Evolutionary conservation across 2,113 vertebrate species (phyloP).

Genomic region (Corydoras sp.): DNA sequence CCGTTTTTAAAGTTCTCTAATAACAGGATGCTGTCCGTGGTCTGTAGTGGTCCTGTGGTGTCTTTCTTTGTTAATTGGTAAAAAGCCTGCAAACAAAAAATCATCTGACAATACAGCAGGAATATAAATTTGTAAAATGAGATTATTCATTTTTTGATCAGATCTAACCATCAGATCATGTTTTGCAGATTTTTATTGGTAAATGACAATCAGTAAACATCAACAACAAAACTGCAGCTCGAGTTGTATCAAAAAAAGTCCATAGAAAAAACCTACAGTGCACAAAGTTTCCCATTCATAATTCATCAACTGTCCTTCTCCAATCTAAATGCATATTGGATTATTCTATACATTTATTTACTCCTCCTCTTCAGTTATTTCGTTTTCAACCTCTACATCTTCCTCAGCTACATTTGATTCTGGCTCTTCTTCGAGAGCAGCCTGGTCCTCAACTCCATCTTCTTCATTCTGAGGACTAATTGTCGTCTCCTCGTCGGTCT

Average conservation of each 20-base stretch:
- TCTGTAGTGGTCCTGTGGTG: too few relatives aligned
- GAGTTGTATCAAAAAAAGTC: constrained; percentile 25
- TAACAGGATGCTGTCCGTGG: too few relatives aligned
- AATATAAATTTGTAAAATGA: too few relatives aligned
- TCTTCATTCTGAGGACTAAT: not conserved
- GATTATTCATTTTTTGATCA: too few relatives aligned
- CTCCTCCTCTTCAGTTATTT: not conserved
- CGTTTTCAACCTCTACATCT: not conserved
- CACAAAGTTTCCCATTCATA: constrained; percentile 54
- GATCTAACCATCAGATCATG: constrained; percentile 2
- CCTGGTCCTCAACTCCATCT: not conserved
- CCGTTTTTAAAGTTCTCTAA: too few relatives aligned
- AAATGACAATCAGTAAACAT: constrained; percentile 46
- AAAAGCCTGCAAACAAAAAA: too few relatives aligned
- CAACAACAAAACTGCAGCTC: constrained; percentile 36
- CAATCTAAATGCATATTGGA: constrained; percentile 3
- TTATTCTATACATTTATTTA: not conserved
- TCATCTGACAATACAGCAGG: too few relatives aligned
- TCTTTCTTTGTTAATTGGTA: too few relatives aligned
- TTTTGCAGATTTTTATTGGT: constrained; percentile 38
- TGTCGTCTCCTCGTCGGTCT: not conserved
- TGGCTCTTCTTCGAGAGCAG: not conserved
- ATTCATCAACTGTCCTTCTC: constrained; percentile 37
- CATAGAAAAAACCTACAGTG: constrained; percentile 56
- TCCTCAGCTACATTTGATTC: constrained; percentile 5